A percentile compares a stretch with the other conserved stretches of the same genome.
Conservation (phyloP, 2,888 invertebrate species). For the Strigamia maritima region DNA sequence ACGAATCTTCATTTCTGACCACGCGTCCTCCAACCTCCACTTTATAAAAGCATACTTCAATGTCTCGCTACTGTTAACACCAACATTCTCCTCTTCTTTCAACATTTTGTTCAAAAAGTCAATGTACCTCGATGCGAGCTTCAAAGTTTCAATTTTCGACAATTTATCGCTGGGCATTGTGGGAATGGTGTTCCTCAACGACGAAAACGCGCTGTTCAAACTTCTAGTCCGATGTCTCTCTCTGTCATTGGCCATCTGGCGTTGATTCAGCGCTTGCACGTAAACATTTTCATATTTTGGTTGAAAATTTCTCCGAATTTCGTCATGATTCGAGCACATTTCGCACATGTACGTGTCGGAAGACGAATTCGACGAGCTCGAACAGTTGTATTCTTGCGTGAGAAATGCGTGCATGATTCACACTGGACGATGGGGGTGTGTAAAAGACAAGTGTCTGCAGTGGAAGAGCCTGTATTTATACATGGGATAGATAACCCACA, state of each 20-base stretch:
- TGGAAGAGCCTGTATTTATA: too few relatives aligned
- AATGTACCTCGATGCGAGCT: not conserved
- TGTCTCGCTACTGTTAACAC: not conserved
- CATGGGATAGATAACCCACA: too few relatives aligned
- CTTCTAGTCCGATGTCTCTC: not conserved
- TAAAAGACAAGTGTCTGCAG: too few relatives aligned
- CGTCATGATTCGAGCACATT: not conserved
- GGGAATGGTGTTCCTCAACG: not conserved
- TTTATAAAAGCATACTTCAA: not conserved
- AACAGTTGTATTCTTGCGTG: too few relatives aligned
- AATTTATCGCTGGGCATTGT: not conserved
- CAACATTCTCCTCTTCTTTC: not conserved
- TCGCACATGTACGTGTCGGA: not conserved
- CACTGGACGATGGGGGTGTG: too few relatives aligned
- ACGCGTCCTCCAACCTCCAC: not conserved
- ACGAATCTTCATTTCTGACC: not conserved
- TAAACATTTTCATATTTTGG: not conserved
- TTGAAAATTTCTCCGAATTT: not conserved
- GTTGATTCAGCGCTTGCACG: not conserved
- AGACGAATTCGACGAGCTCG: too few relatives aligned
- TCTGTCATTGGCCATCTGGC: not conserved
- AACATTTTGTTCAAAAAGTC: not conserved
- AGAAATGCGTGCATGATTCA: too few relatives aligned
- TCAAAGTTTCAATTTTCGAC: not conserved
- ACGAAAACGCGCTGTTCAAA: not conserved